Conservation (phyloP, 2,888 invertebrate genomes). For the Eulithis testata region DNA sequence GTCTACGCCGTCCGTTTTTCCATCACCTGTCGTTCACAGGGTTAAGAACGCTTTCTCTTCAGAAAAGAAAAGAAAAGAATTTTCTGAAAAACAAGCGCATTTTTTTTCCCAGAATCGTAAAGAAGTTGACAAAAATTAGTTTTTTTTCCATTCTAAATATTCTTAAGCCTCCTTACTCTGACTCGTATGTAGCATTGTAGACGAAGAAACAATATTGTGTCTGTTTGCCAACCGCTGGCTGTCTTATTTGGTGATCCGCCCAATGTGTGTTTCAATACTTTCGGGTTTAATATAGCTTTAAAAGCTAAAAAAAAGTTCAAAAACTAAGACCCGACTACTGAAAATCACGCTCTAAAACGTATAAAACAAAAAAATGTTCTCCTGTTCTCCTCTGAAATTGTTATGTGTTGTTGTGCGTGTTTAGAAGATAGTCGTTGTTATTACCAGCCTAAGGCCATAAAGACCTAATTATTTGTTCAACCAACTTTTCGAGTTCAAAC, state of each 20-base stretch:
- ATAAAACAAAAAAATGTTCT: no score
- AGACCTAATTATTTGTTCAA: not conserved
- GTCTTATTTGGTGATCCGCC: conserved; percentile 55
- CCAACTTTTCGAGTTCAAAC: not conserved
- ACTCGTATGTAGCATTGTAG: conserved; percentile 41
- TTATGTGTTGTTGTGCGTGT: no score
- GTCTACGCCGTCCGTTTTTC: no score
- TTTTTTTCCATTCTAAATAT: conserved; percentile 36
- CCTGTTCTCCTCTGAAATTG: no score
- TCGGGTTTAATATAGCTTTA: conserved; percentile 38
- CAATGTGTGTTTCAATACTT: conserved; percentile 49
- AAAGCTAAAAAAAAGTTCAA: not conserved
- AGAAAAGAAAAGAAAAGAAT: no score
- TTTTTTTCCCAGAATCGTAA: not conserved
- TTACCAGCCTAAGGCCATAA: no score
- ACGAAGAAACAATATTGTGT: conserved; percentile 61
- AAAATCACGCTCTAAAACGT: no score
- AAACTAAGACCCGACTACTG: no score
- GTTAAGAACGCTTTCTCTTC: no score
- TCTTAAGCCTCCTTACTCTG: conserved; percentile 38
- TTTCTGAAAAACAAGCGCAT: no score
- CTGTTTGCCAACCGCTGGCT: conserved; percentile 55
- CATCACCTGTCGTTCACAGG: no score
- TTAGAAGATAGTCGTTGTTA: no score
- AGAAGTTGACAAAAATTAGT: not conserved